Evolutionary conservation across 2,888 invertebrate species (phyloP).

Genomic region (Diabrotica balteata): DNA sequence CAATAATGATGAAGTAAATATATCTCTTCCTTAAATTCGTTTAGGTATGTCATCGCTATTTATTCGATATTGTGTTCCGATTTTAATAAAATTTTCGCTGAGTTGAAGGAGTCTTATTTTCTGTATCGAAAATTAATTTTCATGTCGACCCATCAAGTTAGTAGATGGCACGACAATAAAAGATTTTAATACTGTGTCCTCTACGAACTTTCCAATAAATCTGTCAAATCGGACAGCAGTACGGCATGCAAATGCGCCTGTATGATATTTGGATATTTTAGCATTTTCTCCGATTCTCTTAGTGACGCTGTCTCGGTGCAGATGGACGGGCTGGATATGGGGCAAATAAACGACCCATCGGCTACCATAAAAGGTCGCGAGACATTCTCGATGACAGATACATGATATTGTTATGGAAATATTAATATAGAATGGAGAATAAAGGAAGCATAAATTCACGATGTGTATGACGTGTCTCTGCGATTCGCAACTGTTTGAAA

Average conservation of each 20-base stretch:
- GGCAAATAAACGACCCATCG: constrained; percentile 53
- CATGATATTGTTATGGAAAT: constrained; percentile 61
- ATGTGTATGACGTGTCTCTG: constrained; percentile 41
- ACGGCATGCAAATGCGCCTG: constrained; percentile 58
- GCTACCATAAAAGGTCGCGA: constrained; percentile 46
- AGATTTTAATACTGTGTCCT: constrained; percentile 53
- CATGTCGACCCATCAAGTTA: neutral
- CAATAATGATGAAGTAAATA: too few species aligned
- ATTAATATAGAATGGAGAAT: constrained; percentile 56
- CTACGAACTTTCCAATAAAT: constrained; percentile 57
- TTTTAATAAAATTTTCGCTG: too few species aligned
- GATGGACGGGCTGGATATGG: constrained; percentile 52
- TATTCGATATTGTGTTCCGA: too few species aligned
- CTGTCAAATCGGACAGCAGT: constrained; percentile 55
- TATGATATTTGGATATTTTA: constrained; percentile 56
- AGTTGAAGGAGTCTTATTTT: too few species aligned
- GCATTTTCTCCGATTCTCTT: constrained; percentile 32
- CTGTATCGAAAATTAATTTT: constrained; percentile 9
- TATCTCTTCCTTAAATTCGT: too few species aligned
- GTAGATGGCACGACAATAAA: constrained; percentile 51
- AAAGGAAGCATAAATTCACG: constrained; percentile 58
- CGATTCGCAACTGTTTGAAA: constrained; percentile 43
- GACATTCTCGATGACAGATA: constrained; percentile 56
- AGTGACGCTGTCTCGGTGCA: constrained; percentile 42
- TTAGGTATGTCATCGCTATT: too few species aligned